Evolutionary conservation across 2,888 invertebrate genomes (phyloP).

Genomic region (Phymatocera aterrima): DNA sequence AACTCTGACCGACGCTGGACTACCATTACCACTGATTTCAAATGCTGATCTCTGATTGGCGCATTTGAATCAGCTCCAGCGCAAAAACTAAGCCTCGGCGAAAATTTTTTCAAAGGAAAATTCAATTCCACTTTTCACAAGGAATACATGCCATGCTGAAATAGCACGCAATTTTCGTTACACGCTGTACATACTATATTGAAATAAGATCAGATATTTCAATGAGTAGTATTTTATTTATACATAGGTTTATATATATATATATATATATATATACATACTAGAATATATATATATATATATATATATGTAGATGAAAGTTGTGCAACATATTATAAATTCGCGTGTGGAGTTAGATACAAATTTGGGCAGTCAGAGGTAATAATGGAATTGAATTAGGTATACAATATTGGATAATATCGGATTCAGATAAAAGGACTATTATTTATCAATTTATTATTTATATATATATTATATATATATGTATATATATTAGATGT

Average conservation of each 20-base stretch:
- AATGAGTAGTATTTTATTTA: not conserved
- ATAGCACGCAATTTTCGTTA: not conserved
- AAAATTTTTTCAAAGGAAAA: no score
- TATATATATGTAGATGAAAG: not conserved
- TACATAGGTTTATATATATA: not conserved
- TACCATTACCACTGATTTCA: no score
- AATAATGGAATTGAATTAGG: conserved; percentile 28
- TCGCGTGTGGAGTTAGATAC: conserved; percentile 1
- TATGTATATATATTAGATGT: not conserved
- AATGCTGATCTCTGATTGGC: no score
- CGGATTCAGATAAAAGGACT: conserved; percentile 34
- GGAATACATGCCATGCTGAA: not conserved
- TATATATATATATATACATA: conserved; percentile 35
- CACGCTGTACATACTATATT: not conserved
- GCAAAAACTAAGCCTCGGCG: no score
- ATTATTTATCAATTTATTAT: not conserved
- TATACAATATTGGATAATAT: conserved; percentile 28
- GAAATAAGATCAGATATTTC: not conserved
- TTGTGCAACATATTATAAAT: conserved; percentile 35
- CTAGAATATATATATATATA: not conserved
- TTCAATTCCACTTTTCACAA: no score
- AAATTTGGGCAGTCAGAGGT: conserved; percentile 8
- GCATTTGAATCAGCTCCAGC: not conserved
- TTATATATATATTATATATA: not conserved
- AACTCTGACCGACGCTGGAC: no score